phyloP scores from a whole-genome alignment of 2,797 vertebrate species.

The Coluber constrictor region DNA sequence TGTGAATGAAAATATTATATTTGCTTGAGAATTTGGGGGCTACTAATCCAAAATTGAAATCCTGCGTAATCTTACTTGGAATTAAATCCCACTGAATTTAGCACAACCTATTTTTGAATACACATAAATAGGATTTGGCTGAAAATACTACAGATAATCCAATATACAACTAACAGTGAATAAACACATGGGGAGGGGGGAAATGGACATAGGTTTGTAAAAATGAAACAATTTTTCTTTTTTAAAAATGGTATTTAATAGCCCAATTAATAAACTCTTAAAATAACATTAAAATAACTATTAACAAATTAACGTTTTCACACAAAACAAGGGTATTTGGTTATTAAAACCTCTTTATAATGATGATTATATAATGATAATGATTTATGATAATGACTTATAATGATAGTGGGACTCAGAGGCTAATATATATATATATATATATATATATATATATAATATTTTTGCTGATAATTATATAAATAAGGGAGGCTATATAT shows the following conservation, averaged over 20 bases:
- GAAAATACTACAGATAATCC: background rate
- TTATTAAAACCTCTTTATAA: background rate
- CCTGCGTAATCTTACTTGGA: background rate
- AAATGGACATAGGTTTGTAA: background rate
- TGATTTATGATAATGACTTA: no score
- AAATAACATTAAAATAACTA: background rate
- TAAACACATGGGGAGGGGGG: background rate
- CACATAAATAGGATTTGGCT: background rate
- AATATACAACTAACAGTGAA: background rate
- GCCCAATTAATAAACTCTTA: background rate
- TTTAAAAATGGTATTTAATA: background rate
- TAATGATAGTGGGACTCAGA: no score
- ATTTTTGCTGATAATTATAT: no score
- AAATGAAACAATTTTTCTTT: background rate
- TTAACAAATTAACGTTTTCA: background rate
- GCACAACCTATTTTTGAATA: background rate
- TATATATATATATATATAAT: no score
- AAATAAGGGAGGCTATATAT: no score
- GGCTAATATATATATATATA: no score
- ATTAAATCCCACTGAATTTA: background rate
- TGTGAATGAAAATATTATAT: fast-evolving
- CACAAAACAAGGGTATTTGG: background rate
- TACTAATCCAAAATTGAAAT: background rate
- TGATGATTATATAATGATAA: background rate
- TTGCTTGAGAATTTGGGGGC: background rate